Conservation (phyloP, 2,888 invertebrate species). For the Polyommatus icarus region DNA sequence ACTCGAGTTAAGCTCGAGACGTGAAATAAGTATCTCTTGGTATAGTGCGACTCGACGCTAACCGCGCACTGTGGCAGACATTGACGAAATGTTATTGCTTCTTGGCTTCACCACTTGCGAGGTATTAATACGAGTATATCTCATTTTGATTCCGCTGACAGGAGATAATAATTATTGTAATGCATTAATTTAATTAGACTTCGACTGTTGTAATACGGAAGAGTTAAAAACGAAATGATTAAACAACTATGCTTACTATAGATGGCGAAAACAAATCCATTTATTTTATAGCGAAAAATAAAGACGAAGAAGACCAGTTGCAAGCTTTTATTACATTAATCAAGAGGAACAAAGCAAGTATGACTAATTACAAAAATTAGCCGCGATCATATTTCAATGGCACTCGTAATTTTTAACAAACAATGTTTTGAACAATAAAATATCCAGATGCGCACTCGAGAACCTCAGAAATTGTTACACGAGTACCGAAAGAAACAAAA, state of each 20-base stretch:
- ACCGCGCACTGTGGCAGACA: conserved; percentile 73
- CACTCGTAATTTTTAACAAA: conserved; percentile 24
- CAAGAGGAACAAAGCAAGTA: background rate
- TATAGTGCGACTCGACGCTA: conserved; percentile 62
- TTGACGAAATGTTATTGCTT: conserved; percentile 76
- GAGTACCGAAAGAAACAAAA: conserved; percentile 62
- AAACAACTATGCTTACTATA: background rate
- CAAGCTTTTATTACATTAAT: background rate
- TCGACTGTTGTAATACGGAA: background rate
- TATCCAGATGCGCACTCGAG: conserved; percentile 45
- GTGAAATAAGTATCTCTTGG: conserved; percentile 58
- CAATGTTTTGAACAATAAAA: conserved; percentile 37
- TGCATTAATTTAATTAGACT: conserved; percentile 44
- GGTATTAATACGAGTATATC: conserved; percentile 66
- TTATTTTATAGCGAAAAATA: background rate
- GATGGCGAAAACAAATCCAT: background rate
- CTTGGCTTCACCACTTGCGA: conserved; percentile 69
- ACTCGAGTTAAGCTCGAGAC: conserved; percentile 54
- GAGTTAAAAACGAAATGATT: background rate
- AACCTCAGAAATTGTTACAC: conserved; percentile 53
- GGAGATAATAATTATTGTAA: conserved; percentile 52
- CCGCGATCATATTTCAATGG: conserved; percentile 29
- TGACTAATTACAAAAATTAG: conserved; percentile 32
- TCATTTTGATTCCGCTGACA: conserved; percentile 57
- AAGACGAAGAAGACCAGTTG: background rate